These are phyloP conservation scores for Megaleporinus macrocephalus DNA, from an alignment of 2,113 vertebrate species.

Conservation along the genomic window DNA sequence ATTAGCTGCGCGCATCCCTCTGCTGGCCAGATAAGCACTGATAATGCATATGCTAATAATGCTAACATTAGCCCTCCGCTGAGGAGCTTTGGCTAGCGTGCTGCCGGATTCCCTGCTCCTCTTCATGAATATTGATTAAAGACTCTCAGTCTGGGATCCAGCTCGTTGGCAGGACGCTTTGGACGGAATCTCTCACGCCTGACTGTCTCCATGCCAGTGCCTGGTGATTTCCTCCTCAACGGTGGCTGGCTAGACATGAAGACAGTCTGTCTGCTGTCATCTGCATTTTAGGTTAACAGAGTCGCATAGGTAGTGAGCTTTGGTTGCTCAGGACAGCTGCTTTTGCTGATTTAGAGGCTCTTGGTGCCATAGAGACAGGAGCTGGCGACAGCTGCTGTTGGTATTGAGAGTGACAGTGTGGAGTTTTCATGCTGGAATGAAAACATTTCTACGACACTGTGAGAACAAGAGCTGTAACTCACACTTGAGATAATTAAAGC, in stretches of 20 bases:
- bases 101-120: conserved; percentile 14
- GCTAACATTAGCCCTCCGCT: conserved; percentile 26
- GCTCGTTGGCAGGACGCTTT: conserved; percentile 21
- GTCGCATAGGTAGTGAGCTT: conserved; percentile 22
- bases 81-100: conserved; percentile 20
- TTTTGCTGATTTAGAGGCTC: conserved; percentile 32
- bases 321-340: conserved; percentile 31
- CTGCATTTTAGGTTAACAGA: background rate
- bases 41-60: conserved; percentile 48
- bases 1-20: conserved; percentile 35
- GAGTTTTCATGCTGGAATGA: background rate
- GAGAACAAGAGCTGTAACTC: background rate
- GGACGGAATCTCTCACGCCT: conserved; percentile 34
- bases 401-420: conserved; percentile 9
- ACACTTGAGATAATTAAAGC: too few species aligned
- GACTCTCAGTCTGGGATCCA: conserved; percentile 8
- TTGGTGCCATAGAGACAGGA: conserved; percentile 5
- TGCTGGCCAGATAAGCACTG: conserved; percentile 45
- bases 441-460: background rate
- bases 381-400: conserved; percentile 39
- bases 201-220: conserved; percentile 32
- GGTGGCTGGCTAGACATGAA: conserved; percentile 11
- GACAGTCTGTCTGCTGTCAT: conserved; percentile 39
- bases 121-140: conserved; percentile 47
- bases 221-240: conserved; percentile 17